Percentiles rank a stretch among this genome's conserved stretches.
phyloP scores from a whole-genome alignment of 2,113 vertebrate genomes.

The Ceyx margarethae region DNA sequence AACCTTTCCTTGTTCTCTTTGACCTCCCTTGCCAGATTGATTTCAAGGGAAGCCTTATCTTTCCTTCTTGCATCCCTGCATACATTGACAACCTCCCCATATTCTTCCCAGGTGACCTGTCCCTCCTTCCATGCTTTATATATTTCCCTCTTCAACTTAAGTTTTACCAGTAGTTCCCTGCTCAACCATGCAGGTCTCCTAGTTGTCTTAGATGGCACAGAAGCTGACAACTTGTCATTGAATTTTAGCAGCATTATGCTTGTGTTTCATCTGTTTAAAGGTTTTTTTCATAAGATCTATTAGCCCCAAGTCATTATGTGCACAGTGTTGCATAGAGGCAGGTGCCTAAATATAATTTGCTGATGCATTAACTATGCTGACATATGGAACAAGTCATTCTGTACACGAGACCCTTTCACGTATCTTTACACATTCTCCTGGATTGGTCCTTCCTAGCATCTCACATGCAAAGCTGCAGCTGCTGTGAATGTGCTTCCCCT shows the following conservation, averaged over 20 bases:
- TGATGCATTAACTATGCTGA: background rate
- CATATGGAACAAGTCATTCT: background rate
- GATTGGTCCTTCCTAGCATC: background rate
- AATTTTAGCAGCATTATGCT: background rate
- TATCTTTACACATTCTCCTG: background rate
- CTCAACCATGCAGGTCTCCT: too few species aligned
- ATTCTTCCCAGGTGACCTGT: too few species aligned
- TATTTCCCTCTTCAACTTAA: too few species aligned
- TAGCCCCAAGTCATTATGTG: background rate
- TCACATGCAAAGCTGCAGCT: background rate
- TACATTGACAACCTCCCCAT: too few species aligned
- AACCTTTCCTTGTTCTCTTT: too few species aligned
- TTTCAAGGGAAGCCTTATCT: too few species aligned
- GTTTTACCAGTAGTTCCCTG: too few species aligned
- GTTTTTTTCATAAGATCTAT: background rate
- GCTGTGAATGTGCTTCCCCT: background rate
- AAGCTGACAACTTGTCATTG: background rate
- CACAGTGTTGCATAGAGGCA: background rate
- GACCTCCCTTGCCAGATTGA: too few species aligned
- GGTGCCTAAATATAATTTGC: background rate
- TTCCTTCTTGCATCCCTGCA: too few species aligned
- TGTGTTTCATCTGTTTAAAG: background rate
- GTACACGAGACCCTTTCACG: rapidly evolving
- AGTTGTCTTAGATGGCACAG: background rate
- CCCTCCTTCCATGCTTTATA: too few species aligned